phyloP scores from a whole-genome alignment of 2,888 invertebrate genomes.

The Oscheius onirici region DNA sequence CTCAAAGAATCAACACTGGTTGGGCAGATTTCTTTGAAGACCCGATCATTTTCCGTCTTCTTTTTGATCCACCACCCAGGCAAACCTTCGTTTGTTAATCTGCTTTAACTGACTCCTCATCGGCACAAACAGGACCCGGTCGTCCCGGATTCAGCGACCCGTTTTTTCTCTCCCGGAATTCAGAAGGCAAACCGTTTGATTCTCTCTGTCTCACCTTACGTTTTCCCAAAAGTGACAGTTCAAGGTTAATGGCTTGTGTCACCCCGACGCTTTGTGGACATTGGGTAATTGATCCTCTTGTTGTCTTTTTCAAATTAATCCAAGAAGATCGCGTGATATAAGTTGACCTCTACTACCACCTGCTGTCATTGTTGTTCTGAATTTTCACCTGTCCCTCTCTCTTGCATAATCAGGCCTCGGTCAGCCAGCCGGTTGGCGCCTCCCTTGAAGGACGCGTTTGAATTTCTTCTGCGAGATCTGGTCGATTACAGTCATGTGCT shows the following conservation, averaged over 20 bases:
- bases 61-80: not conserved
- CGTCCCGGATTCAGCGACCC: not conserved
- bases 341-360: constrained; percentile 1
- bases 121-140: constrained; percentile 11
- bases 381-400: not conserved
- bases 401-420: not conserved
- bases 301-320: not conserved
- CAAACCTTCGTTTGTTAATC: constrained; percentile 24
- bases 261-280: not conserved
- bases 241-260: constrained; percentile 21
- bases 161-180: not conserved
- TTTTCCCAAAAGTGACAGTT: constrained; percentile 6
- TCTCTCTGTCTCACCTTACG: not conserved
- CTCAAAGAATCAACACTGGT: not conserved
- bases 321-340: not conserved
- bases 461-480: no score
- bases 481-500: no score
- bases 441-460: no score
- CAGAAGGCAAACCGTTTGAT: constrained; percentile 1
- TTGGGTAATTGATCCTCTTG: not conserved
- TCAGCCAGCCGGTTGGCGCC: not conserved
- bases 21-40: not conserved
- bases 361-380: constrained; percentile 18
- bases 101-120: constrained; percentile 10
- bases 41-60: not conserved